A percentile compares a stretch with the other conserved stretches of the same genome.
Conservation (phyloP, 2,113 vertebrate genomes). For the Zosterops pallidus region DNA sequence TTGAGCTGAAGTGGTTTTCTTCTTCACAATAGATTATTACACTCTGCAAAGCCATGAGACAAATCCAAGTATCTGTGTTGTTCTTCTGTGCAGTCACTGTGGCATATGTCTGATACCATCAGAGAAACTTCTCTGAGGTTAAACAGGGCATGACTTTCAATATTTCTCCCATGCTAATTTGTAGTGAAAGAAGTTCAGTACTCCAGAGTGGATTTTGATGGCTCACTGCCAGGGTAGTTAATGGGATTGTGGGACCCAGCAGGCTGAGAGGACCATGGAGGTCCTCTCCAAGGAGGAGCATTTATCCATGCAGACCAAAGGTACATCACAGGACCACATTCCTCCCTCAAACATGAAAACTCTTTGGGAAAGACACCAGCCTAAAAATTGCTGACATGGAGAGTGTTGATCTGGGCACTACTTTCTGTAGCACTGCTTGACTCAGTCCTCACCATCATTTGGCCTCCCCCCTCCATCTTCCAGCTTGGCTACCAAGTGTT, state of each 20-base stretch:
- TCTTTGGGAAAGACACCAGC: neutral
- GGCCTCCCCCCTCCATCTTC: neutral
- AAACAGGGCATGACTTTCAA: neutral
- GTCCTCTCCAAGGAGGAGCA: neutral
- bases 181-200: neutral
- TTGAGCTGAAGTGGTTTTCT: neutral
- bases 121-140: neutral
- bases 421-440: neutral
- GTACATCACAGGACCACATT: neutral
- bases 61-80: neutral
- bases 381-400: neutral
- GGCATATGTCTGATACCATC: neutral
- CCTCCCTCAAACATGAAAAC: neutral
- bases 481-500: neutral
- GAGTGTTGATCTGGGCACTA: neutral
- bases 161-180: neutral
- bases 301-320: neutral
- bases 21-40: neutral
- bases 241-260: neutral
- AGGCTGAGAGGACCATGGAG: neutral
- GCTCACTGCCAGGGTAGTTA: neutral
- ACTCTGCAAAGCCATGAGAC: neutral
- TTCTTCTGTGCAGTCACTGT: neutral
- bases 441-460: neutral
- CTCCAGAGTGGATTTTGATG: neutral